A percentile compares a stretch with the other conserved stretches of the same genome.
Evolutionary conservation across 1,140 invertebrate genomes (phyloP).

Genomic region (Drosophila takahashii): DNA sequence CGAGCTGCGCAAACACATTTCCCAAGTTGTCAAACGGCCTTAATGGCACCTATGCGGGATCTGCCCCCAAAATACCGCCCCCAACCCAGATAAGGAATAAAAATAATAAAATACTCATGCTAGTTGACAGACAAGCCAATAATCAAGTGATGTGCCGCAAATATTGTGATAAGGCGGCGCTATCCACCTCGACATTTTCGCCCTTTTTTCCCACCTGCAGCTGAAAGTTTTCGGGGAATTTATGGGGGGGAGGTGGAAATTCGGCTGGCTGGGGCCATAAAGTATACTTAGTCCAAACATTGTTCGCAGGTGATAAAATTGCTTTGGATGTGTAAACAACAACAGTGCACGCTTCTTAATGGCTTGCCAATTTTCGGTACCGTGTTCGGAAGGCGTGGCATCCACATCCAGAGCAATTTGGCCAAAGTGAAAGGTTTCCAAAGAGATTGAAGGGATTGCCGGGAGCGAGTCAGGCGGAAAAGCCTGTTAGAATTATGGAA

Average conservation of each 20-base stretch:
- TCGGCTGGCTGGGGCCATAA: conserved; percentile 44
- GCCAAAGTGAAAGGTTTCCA: conserved; percentile 20
- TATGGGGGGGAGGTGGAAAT: conserved; percentile 50
- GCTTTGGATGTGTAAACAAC: conserved; percentile 49
- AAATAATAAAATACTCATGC: conserved; percentile 51
- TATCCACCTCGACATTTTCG: conserved; percentile 1
- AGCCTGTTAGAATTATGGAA: conserved; percentile 14
- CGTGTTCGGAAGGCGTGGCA: conserved; percentile 37
- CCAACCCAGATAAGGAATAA: conserved; percentile 58
- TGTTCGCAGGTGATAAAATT: conserved; percentile 51
- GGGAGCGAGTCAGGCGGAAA: conserved; percentile 4
- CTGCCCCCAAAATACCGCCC: not conserved
- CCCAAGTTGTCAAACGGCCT: conserved; percentile 66
- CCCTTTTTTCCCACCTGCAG: not conserved
- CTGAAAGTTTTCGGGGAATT: conserved; percentile 42
- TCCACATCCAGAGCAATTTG: conserved; percentile 29
- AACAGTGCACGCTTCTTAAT: conserved; percentile 53
- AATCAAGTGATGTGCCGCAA: conserved; percentile 55
- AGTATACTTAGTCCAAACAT: conserved; percentile 44
- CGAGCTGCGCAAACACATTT: conserved; percentile 65
- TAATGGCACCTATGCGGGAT: conserved; percentile 47
- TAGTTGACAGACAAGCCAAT: conserved; percentile 56
- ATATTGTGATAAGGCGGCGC: conserved; percentile 61
- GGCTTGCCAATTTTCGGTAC: conserved; percentile 50
- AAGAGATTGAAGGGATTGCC: conserved; percentile 22